These are phyloP conservation scores for Varecia variegata DNA, from an alignment of 2,797 vertebrate genomes.

Conservation along the genomic window DNA sequence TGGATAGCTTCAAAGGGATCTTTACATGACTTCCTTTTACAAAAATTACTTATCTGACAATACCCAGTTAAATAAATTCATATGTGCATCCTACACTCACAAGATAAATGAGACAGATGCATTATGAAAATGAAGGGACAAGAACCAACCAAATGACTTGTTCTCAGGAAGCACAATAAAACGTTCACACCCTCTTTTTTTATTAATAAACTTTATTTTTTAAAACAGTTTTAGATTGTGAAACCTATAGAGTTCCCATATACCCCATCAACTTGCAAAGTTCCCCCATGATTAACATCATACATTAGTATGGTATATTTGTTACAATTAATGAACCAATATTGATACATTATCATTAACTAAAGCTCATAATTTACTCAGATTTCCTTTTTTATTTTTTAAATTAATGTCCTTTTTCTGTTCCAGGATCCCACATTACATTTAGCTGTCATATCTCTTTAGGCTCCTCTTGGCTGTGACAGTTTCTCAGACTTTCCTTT, in stretches of 20 bases:
- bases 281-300: not conserved
- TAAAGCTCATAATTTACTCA: not conserved
- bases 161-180: not conserved
- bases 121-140: not conserved
- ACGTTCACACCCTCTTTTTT: not conserved
- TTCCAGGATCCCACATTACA: not conserved
- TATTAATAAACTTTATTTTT: not conserved
- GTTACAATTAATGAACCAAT: not conserved
- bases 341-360: not conserved
- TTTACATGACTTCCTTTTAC: not conserved
- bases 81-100: not conserved
- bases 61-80: constrained; percentile 10
- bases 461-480: not conserved
- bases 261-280: not conserved
- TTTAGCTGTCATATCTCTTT: not conserved
- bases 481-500: not conserved
- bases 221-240: not conserved
- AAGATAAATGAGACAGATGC: not conserved
- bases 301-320: not conserved
- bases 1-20: not conserved
- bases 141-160: not conserved
- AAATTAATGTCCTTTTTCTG: not conserved
- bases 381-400: not conserved
- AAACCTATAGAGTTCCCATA: not conserved
- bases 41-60: constrained; percentile 19